These are phyloP conservation scores for Agonopterix alstromeriana DNA, from an alignment of 2,888 invertebrate genomes.

Conservation along the genomic window DNA sequence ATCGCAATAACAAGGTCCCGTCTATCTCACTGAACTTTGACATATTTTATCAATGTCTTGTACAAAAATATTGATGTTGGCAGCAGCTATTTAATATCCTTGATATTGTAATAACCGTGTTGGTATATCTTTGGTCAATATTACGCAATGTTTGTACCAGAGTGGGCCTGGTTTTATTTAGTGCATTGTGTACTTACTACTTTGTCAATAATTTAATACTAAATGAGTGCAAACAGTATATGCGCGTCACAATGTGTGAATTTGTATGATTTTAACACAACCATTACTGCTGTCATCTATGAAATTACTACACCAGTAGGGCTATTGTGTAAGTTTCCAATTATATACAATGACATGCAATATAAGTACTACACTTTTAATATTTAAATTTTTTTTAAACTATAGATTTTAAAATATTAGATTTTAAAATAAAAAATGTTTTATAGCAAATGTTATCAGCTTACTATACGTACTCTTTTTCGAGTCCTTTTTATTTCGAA, in stretches of 20 bases:
- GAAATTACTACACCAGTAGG: no score
- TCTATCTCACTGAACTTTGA: slow-evolving; percentile 55
- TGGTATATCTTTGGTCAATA: slow-evolving; percentile 17
- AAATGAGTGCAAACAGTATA: not conserved
- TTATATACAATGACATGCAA: no score
- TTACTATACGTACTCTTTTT: no score
- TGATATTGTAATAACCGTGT: slow-evolving; percentile 38
- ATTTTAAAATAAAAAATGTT: no score
- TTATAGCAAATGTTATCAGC: no score
- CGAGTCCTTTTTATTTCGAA: no score
- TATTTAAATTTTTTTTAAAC: no score
- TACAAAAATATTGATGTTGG: slow-evolving; percentile 55
- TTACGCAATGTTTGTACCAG: slow-evolving; percentile 31
- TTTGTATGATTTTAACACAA: not conserved
- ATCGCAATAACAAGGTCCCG: slow-evolving; percentile 44
- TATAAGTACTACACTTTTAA: no score
- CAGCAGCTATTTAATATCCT: slow-evolving; percentile 21
- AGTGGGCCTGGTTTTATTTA: not conserved
- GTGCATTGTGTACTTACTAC: not conserved
- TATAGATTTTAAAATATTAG: no score
- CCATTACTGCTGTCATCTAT: not conserved
- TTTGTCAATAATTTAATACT: not conserved
- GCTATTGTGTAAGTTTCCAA: no score
- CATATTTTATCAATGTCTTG: slow-evolving; percentile 37
- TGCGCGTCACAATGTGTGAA: not conserved